phyloP scores from a whole-genome alignment of 2,888 invertebrate species.

The Nemurella pictetii region DNA sequence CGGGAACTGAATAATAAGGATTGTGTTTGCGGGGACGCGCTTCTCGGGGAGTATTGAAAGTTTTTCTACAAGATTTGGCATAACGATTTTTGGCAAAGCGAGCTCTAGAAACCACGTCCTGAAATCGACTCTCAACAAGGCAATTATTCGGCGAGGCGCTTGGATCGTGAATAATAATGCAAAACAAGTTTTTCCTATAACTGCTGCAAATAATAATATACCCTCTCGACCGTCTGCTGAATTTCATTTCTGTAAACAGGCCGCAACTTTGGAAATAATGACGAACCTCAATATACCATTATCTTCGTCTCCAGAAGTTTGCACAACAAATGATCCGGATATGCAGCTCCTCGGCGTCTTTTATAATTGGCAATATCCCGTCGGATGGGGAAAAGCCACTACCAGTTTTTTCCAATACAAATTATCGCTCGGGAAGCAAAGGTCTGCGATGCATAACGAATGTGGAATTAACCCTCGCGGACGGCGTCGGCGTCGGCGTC shows the following conservation, averaged over 20 bases:
- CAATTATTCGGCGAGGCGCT: not conserved
- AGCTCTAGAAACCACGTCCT: not conserved
- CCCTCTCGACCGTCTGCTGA: not conserved
- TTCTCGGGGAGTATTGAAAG: not conserved
- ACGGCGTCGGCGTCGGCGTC: too few relatives aligned
- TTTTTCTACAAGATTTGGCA: not conserved
- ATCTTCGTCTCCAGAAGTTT: not conserved
- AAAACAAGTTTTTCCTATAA: not conserved
- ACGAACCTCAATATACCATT: not conserved
- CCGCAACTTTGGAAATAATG: not conserved
- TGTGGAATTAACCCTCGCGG: not conserved
- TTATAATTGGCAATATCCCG: not conserved
- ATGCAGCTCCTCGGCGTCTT: not conserved
- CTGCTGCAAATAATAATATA: not conserved
- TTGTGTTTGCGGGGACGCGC: not conserved
- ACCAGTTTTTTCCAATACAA: not conserved
- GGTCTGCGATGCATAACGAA: not conserved
- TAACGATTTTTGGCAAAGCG: not conserved
- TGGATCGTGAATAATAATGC: not conserved
- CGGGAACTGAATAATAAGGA: not conserved
- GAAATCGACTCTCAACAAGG: not conserved
- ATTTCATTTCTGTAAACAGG: not conserved
- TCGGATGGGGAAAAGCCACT: not conserved
- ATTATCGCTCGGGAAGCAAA: not conserved
- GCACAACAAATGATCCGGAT: not conserved